phyloP scores from a whole-genome alignment of 1,140 invertebrate species.

The Hypothenemus hampei region DNA sequence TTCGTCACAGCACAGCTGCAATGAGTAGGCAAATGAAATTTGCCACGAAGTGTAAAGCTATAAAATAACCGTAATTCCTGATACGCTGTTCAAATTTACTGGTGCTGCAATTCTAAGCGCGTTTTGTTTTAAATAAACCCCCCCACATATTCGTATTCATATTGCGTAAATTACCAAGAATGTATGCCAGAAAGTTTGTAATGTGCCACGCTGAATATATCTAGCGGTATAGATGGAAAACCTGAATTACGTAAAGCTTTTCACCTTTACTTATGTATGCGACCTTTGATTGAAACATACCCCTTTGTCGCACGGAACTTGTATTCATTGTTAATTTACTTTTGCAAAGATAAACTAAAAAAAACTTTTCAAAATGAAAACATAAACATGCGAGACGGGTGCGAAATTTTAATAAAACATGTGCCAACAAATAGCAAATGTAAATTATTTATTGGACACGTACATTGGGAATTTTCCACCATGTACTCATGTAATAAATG shows the following conservation, averaged over 20 bases:
- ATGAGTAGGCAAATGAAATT: slow-evolving; percentile 36
- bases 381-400: no score
- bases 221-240: slow-evolving; percentile 36
- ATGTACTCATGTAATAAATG: not conserved
- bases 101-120: slow-evolving; percentile 38
- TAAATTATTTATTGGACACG: no score
- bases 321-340: slow-evolving; percentile 12
- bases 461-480: not conserved
- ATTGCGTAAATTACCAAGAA: slow-evolving; percentile 47
- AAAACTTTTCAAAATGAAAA: no score
- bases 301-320: slow-evolving; percentile 11
- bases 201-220: slow-evolving; percentile 39
- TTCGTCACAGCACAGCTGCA: slow-evolving; percentile 27
- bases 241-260: slow-evolving; percentile 17
- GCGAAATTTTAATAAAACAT: no score
- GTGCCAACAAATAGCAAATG: no score
- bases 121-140: slow-evolving; percentile 42
- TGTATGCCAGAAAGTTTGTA: slow-evolving; percentile 44
- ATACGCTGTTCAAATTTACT: slow-evolving; percentile 42
- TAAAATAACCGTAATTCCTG: slow-evolving; percentile 44
- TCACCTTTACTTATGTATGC: slow-evolving; percentile 8
- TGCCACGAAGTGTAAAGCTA: slow-evolving; percentile 40
- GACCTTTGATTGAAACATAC: slow-evolving; percentile 21
- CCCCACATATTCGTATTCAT: slow-evolving; percentile 44
- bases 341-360: no score